These are phyloP conservation scores for Heterodera filipjevi DNA, from an alignment of 2,888 invertebrate species.

Conservation along the genomic window DNA sequence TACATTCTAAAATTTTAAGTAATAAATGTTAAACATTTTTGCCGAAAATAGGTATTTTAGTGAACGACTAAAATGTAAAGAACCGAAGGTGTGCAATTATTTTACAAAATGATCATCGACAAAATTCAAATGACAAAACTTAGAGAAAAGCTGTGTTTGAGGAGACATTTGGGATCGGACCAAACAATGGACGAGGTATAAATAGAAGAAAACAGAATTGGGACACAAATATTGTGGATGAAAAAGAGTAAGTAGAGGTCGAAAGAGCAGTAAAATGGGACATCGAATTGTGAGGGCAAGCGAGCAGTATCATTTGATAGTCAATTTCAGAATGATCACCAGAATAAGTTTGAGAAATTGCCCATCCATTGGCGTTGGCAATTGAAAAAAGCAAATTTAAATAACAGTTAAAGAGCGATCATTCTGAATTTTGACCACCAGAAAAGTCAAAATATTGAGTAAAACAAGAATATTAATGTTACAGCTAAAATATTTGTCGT, in stretches of 20 bases:
- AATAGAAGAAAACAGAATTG: not conserved
- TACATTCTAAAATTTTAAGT: too few relatives aligned
- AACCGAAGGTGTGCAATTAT: not conserved
- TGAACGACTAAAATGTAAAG: not conserved
- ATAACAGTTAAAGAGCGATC: too few relatives aligned
- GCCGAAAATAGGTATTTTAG: too few relatives aligned
- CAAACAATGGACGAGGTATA: not conserved
- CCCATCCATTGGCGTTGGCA: too few relatives aligned
- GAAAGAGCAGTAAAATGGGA: not conserved
- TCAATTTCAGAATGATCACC: not conserved
- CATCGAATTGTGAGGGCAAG: not conserved
- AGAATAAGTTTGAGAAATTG: not conserved
- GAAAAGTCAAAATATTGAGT: too few relatives aligned
- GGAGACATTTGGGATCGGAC: slow-evolving; percentile 5
- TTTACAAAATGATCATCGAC: not conserved
- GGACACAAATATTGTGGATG: not conserved
- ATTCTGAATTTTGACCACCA: not conserved
- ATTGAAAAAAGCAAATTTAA: too few relatives aligned
- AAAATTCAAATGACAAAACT: not conserved
- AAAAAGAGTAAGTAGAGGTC: slow-evolving; percentile 4
- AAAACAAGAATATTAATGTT: too few relatives aligned
- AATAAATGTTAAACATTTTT: too few relatives aligned
- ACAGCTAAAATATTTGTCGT: not conserved
- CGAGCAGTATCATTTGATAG: not conserved
- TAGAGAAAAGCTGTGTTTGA: not conserved